phyloP scores from a whole-genome alignment of 2,797 vertebrate species.

The Bryconaethiops microstoma region DNA sequence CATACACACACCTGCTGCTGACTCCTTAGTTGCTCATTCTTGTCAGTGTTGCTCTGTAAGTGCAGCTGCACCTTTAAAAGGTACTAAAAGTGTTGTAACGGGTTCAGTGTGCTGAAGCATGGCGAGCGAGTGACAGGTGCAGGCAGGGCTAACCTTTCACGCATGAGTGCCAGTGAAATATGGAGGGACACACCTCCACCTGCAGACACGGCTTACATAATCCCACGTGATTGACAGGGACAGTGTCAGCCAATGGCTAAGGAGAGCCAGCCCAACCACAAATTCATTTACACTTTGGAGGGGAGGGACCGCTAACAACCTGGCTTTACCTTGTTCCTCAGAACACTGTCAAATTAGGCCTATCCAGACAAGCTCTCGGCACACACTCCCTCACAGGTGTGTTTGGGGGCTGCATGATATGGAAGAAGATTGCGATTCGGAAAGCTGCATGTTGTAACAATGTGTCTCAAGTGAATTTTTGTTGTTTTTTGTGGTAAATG shows the following conservation, averaged over 20 bases:
- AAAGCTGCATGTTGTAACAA: neutral
- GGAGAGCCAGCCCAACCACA: constrained; percentile 49
- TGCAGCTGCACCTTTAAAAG: constrained; percentile 27
- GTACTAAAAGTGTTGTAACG: constrained; percentile 22
- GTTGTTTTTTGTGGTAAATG: too few relatives aligned
- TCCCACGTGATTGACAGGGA: constrained; percentile 47
- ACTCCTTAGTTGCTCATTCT: constrained; percentile 21
- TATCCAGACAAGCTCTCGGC: constrained; percentile 51
- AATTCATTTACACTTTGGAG: constrained; percentile 53
- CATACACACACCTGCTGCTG: constrained; percentile 20
- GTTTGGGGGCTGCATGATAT: neutral
- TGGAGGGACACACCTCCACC: constrained; percentile 57
- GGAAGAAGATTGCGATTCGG: neutral
- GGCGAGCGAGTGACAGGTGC: constrained; percentile 48
- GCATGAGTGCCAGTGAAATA: constrained; percentile 49
- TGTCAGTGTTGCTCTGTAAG: constrained; percentile 17
- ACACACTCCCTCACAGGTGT: constrained; percentile 46
- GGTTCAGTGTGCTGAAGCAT: constrained; percentile 32
- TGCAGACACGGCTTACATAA: constrained; percentile 55
- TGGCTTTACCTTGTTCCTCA: constrained; percentile 51
- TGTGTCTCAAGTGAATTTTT: too few relatives aligned
- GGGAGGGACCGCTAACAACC: constrained; percentile 38
- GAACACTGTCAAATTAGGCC: constrained; percentile 43
- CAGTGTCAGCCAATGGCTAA: constrained; percentile 49
- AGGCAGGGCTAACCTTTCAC: constrained; percentile 38